Percentiles rank a stretch among this genome's conserved stretches.
These are phyloP conservation scores for Typhlichthys eigenmanni DNA, from an alignment of 2,797 vertebrate species.

Conservation along the genomic window DNA sequence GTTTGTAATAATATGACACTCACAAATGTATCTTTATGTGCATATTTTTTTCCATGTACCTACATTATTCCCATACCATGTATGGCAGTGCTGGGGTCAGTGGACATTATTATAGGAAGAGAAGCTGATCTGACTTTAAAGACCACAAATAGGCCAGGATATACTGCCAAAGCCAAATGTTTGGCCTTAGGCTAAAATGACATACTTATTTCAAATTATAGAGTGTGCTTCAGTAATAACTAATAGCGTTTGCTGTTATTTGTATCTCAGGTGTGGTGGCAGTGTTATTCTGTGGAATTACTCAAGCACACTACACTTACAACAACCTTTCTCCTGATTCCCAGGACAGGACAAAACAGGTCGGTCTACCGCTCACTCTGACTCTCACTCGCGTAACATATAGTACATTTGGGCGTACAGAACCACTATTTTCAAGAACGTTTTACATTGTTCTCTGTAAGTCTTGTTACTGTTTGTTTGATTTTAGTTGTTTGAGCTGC, in stretches of 20 bases:
- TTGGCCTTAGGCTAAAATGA: no score
- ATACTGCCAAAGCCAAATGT: no score
- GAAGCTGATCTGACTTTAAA: no score
- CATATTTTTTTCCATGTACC: no score
- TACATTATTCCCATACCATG: no score
- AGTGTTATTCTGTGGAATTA: conserved; percentile 96
- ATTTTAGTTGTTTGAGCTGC: conserved; percentile 91
- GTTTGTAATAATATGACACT: no score
- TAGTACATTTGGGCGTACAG: not conserved
- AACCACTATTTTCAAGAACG: not conserved
- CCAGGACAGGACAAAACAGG: conserved; percentile 94
- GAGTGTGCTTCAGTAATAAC: not conserved
- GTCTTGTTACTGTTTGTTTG: not conserved
- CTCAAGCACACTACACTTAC: conserved; percentile 96
- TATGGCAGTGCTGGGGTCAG: no score
- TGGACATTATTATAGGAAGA: no score
- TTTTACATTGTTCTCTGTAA: not conserved
- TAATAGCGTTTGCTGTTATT: not conserved
- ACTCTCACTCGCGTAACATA: not conserved
- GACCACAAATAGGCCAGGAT: no score
- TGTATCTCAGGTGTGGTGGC: conserved; percentile 87
- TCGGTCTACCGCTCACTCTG: conserved; percentile 53
- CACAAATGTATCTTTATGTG: no score
- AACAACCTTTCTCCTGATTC: conserved; percentile 96
- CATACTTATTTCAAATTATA: no score